Percentiles rank a stretch among this genome's conserved stretches.
Conservation (phyloP, 2,113 vertebrate species). For the Turdus rufiventris region DNA sequence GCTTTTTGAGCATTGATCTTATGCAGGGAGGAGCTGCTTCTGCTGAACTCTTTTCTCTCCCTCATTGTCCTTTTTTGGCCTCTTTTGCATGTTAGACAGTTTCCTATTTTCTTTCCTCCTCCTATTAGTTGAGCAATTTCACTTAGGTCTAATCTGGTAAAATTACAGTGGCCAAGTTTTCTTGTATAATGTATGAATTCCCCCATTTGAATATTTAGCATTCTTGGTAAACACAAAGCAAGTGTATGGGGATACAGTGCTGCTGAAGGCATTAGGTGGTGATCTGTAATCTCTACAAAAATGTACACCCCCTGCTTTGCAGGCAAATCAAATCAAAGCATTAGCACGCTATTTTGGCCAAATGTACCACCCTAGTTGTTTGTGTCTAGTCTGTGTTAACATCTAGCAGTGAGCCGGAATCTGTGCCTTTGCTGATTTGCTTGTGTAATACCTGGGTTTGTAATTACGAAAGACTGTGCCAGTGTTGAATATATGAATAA, state of each 20-base stretch:
- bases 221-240: not conserved
- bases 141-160: not conserved
- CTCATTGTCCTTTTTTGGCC: not conserved
- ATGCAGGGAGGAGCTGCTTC: not conserved
- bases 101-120: not conserved
- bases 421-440: conserved; percentile 11
- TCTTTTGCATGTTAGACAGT: not conserved
- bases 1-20: not conserved
- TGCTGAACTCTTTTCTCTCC: not conserved
- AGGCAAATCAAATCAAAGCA: not conserved
- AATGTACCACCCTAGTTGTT: not conserved
- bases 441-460: conserved; percentile 47
- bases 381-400: not conserved
- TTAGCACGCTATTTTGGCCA: not conserved
- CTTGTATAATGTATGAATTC: not conserved
- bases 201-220: not conserved
- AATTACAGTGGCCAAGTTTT: not conserved
- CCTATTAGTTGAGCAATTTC: not conserved
- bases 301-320: not conserved
- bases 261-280: not conserved
- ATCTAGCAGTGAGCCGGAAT: not conserved
- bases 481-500: conserved; percentile 18
- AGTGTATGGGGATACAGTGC: not conserved
- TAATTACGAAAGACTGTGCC: not conserved
- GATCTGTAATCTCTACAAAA: not conserved